A percentile compares a stretch with the other conserved stretches of the same genome.
phyloP scores from a whole-genome alignment of 2,113 vertebrate genomes.

The Triplophysa tibetana region DNA sequence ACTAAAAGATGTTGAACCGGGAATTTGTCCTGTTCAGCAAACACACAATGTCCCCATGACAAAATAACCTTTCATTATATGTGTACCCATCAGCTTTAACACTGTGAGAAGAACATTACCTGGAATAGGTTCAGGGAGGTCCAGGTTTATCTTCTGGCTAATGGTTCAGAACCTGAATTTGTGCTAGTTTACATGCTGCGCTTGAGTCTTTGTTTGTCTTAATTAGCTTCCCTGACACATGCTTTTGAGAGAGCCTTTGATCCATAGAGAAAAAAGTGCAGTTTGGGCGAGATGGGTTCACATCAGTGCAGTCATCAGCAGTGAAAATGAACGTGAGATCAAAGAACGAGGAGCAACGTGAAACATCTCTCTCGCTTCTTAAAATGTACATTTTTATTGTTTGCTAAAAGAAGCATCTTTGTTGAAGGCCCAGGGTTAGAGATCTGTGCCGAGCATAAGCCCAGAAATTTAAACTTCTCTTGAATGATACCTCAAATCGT shows the following conservation, averaged over 20 bases:
- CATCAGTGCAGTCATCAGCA: constrained; percentile 24
- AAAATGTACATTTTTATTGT: neutral
- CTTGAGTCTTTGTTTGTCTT: neutral
- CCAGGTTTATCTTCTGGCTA: neutral
- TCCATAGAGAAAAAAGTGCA: constrained; percentile 7
- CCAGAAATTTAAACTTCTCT: neutral
- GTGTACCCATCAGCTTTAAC: neutral
- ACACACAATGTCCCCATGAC: neutral
- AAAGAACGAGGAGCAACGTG: constrained; percentile 25
- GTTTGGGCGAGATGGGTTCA: constrained; percentile 24
- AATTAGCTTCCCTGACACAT: constrained; percentile 29
- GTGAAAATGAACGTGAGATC: constrained; percentile 41
- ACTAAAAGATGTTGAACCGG: neutral
- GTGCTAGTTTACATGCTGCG: constrained; percentile 5
- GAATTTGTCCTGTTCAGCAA: neutral
- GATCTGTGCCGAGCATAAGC: neutral
- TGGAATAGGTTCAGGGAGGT: neutral
- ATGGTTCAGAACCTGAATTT: constrained; percentile 20
- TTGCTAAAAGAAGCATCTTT: neutral
- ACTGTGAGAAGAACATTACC: neutral
- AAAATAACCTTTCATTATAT: neutral
- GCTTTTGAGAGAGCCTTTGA: constrained; percentile 35
- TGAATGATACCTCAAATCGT: neutral
- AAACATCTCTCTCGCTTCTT: constrained; percentile 23
- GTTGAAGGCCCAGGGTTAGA: neutral